These are phyloP conservation scores for Acanthosepion pharaonis DNA, from an alignment of 2,888 invertebrate species.

Conservation along the genomic window DNA sequence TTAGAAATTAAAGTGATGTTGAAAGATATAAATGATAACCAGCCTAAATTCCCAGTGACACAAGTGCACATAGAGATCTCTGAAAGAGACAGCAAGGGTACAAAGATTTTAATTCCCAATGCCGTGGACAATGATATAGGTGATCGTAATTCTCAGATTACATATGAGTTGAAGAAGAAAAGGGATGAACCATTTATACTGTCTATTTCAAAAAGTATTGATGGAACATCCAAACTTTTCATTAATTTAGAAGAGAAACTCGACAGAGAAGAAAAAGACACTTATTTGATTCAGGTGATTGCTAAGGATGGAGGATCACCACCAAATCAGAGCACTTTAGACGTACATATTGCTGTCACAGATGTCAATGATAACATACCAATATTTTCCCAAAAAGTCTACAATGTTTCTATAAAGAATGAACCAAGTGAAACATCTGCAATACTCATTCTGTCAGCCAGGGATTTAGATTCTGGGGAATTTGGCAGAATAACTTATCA, in stretches of 20 bases:
- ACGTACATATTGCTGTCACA: neutral
- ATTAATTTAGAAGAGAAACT: neutral
- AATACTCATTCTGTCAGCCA: neutral
- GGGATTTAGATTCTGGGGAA: neutral
- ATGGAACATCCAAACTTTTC: neutral
- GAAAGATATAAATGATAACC: neutral
- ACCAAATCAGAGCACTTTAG: neutral
- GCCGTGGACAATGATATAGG: neutral
- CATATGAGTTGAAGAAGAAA: neutral
- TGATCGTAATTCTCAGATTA: neutral
- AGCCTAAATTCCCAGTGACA: neutral
- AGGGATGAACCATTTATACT: neutral
- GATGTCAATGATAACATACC: neutral
- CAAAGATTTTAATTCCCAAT: neutral
- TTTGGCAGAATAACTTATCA: neutral
- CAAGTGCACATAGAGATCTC: neutral
- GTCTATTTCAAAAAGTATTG: constrained; percentile 7
- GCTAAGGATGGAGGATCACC: neutral
- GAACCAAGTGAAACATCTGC: constrained; percentile 33
- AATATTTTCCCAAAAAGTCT: neutral
- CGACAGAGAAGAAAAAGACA: neutral
- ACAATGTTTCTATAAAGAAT: constrained; percentile 1
- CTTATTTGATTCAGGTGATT: neutral
- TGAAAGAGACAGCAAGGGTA: neutral
- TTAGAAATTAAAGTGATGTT: neutral